Percentiles rank a stretch among this genome's conserved stretches.
These are phyloP conservation scores for Diploptera punctata DNA, from an alignment of 2,888 invertebrate species.

Conservation along the genomic window DNA sequence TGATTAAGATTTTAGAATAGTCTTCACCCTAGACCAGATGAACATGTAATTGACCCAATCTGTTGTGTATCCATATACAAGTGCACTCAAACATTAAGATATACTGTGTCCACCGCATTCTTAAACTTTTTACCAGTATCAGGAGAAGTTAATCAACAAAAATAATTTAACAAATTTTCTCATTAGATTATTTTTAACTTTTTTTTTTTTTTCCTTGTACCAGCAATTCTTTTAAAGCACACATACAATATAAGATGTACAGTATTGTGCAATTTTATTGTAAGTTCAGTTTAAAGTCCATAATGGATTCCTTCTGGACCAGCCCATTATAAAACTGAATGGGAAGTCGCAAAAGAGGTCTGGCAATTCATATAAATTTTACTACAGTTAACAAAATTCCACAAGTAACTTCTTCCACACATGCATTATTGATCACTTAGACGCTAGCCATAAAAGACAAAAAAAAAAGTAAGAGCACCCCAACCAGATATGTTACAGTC, in stretches of 20 bases:
- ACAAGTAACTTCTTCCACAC: slow-evolving; percentile 23
- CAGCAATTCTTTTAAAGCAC: slow-evolving; percentile 32
- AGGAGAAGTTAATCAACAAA: slow-evolving; percentile 27
- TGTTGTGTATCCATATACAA: slow-evolving; percentile 21
- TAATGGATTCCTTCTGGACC: slow-evolving; percentile 7
- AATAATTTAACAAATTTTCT: slow-evolving; percentile 28
- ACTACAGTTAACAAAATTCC: slow-evolving; percentile 30
- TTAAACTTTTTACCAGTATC: slow-evolving; percentile 6
- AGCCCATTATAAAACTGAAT: slow-evolving; percentile 19
- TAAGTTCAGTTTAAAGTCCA: slow-evolving; percentile 6
- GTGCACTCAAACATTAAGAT: slow-evolving; percentile 32
- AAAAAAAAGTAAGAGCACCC: slow-evolving; percentile 43
- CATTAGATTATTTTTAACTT: slow-evolving; percentile 10
- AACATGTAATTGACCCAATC: slow-evolving; percentile 27
- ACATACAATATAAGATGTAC: slow-evolving; percentile 22
- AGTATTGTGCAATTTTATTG: slow-evolving; percentile 18
- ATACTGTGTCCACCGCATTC: slow-evolving; percentile 22
- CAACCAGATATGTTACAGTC: slow-evolving; percentile 46
- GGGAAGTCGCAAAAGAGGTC: slow-evolving; percentile 7
- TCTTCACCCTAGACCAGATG: slow-evolving; percentile 10
- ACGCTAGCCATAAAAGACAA: slow-evolving; percentile 35
- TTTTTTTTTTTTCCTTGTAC: slow-evolving; percentile 17
- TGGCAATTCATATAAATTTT: slow-evolving; percentile 15
- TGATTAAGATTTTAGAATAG: slow-evolving; percentile 26
- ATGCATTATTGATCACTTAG: slow-evolving; percentile 30